These are phyloP conservation scores for Threskiornis aethiopicus DNA, from an alignment of 2,797 vertebrate species.

Conservation along the genomic window DNA sequence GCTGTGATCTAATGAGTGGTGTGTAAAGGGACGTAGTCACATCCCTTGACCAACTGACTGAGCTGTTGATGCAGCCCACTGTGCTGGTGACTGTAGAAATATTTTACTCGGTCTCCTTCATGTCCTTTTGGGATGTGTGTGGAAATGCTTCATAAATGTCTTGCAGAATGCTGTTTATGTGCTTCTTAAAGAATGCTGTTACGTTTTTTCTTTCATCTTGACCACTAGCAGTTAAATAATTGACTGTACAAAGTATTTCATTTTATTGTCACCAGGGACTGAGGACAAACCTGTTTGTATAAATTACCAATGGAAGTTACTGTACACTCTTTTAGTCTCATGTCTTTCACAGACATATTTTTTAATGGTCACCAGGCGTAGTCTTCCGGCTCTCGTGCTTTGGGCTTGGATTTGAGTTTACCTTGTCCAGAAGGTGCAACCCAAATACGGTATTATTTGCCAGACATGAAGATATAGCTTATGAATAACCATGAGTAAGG, in stretches of 20 bases:
- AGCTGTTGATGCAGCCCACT: not conserved
- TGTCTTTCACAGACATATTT: not conserved
- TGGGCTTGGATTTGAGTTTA: not conserved
- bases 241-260: not conserved
- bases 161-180: not conserved
- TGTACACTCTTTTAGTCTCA: not conserved
- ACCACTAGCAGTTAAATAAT: not conserved
- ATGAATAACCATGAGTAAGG: not conserved
- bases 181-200: not conserved
- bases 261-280: not conserved
- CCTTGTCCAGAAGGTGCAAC: not conserved
- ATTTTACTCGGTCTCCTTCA: not conserved
- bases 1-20: not conserved
- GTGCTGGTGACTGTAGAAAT: not conserved
- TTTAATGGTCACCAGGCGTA: not conserved
- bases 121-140: not conserved
- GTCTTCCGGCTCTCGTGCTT: not conserved
- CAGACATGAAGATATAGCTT: not conserved
- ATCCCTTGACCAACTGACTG: not conserved
- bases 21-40: not conserved
- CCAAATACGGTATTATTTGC: not conserved
- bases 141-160: not conserved
- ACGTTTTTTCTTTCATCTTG: not conserved
- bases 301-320: not conserved
- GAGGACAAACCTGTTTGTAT: not conserved